Evolutionary conservation across 64 coral and sea anemone genomes (phyloP).

Genomic region (Porites lutea): DNA sequence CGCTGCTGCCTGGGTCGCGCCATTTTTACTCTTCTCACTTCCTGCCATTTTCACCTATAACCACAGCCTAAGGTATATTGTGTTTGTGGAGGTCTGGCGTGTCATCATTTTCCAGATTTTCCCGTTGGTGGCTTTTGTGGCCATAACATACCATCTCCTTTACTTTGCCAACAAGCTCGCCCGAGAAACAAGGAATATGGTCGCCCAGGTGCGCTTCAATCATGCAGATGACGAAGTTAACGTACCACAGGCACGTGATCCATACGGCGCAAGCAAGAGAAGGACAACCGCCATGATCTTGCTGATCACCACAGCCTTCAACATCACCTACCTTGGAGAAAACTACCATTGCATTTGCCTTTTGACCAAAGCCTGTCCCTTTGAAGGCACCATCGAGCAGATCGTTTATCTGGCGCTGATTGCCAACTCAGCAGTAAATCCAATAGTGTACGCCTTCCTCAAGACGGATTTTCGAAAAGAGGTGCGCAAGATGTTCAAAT

Average conservation of each 20-base stretch:
- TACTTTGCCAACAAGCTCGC: not conserved
- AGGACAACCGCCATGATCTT: not conserved
- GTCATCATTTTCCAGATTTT: slow-evolving; percentile 1
- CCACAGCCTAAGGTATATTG: not conserved
- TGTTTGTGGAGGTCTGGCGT: slow-evolving; percentile 5
- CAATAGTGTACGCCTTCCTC: slow-evolving; percentile 47
- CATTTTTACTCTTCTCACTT: not conserved
- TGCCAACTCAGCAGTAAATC: slow-evolving; percentile 47
- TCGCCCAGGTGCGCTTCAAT: not conserved
- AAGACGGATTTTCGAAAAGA: slow-evolving; percentile 58
- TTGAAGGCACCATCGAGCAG: not conserved
- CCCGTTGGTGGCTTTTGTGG: not conserved
- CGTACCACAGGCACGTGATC: no score
- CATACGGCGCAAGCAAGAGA: not conserved
- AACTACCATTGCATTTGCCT: slow-evolving; percentile 12
- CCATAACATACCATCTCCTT: not conserved
- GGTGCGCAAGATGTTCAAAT: not conserved
- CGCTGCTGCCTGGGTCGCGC: not conserved
- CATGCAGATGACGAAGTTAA: not conserved
- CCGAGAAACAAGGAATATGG: not conserved
- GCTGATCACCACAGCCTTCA: not conserved
- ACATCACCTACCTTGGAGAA: slow-evolving; percentile 21
- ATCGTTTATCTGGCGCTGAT: slow-evolving; percentile 30
- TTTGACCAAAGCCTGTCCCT: not conserved
- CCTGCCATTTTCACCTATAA: slow-evolving; percentile 8